A percentile compares a stretch with the other conserved stretches of the same genome.
Evolutionary conservation across 2,888 invertebrate species (phyloP).

Genomic region (Thymelicus lineola): DNA sequence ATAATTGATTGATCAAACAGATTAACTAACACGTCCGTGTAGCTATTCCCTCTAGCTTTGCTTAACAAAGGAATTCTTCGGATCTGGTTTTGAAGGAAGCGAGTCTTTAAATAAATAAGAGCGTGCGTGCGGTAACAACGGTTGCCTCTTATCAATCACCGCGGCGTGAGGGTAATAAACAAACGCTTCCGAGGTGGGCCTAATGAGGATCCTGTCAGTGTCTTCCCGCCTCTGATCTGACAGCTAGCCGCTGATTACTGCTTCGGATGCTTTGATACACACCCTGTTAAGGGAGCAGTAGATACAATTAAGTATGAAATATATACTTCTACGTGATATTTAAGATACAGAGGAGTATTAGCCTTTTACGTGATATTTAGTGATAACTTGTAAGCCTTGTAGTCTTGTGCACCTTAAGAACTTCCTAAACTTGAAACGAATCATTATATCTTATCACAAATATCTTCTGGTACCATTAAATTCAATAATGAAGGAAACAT

Average conservation of each 20-base stretch:
- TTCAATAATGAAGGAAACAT: slow-evolving; percentile 26
- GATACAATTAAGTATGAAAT: no score
- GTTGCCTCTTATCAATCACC: slow-evolving; percentile 26
- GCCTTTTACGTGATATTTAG: no score
- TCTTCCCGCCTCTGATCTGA: slow-evolving; percentile 19
- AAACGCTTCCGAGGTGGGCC: slow-evolving; percentile 25
- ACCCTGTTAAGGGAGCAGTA: no score
- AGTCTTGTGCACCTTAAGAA: no score
- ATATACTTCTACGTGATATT: no score
- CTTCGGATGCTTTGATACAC: neutral
- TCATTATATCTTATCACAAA: no score
- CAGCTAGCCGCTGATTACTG: neutral
- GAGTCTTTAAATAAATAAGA: slow-evolving; percentile 28
- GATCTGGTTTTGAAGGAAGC: slow-evolving; percentile 18
- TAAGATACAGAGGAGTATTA: no score
- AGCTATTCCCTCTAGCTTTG: no score
- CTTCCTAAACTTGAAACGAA: no score
- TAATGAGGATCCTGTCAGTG: slow-evolving; percentile 24
- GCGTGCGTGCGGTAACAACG: slow-evolving; percentile 9
- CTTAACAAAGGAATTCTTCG: slow-evolving; percentile 8
- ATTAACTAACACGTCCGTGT: slow-evolving; percentile 4
- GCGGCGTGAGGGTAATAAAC: slow-evolving; percentile 21
- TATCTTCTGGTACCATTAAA: slow-evolving; percentile 18
- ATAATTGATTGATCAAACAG: slow-evolving; percentile 13
- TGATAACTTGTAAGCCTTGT: no score